Base-by-base conservation (phyloP, 1,140 invertebrate species). In the Platorchestia sp. region DNA sequence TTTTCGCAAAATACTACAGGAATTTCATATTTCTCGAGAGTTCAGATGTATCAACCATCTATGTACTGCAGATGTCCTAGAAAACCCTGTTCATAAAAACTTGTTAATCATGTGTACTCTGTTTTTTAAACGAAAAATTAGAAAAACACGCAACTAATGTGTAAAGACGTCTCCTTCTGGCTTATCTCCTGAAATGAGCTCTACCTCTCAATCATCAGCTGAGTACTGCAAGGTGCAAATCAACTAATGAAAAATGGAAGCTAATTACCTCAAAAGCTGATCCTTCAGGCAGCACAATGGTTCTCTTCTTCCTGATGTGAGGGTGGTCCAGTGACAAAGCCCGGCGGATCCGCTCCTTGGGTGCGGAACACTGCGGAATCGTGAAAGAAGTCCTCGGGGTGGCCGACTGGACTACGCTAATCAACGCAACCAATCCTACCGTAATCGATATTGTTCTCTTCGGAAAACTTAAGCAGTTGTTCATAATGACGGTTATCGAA, bases 291-390 rank as follows among this genome's bases (percentile, higher is more conserved):
- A 93, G 44, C 0, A 44, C 36, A 47, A 93, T 93, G 40, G 91
- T 93, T 40, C 91, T 93, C 91, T 93, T 93, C 45, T 47, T 45
- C 45, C 91, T 93, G 43, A 93, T 40, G 40, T 93, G 91, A 7
- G 91, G 91, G 0, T 47, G 43, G 91, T 93, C 91, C 91, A 93
- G 19, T 0, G 91, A 45, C 36, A 93, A 44, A 40, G 91, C 91
- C 45, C 45, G 45, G 10, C 91, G 91, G 43, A 93, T 93, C 44
- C 91, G 43, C 45, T 93, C 91, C 40, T 93, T 93, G 0, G 91
- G 91, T 0, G 91, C 91, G 7, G 91, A 93, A 36, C 91, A 93
- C 40, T 93, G 91, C 87, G n/a, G 87, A 14, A 89, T 42, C 14
- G 87, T 44, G 43, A 44, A 89, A 36, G 87, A 89, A 0, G 91